These are phyloP conservation scores for Sarcophilus harrisii DNA, from an alignment of 2,797 vertebrate genomes.

Conservation along the genomic window DNA sequence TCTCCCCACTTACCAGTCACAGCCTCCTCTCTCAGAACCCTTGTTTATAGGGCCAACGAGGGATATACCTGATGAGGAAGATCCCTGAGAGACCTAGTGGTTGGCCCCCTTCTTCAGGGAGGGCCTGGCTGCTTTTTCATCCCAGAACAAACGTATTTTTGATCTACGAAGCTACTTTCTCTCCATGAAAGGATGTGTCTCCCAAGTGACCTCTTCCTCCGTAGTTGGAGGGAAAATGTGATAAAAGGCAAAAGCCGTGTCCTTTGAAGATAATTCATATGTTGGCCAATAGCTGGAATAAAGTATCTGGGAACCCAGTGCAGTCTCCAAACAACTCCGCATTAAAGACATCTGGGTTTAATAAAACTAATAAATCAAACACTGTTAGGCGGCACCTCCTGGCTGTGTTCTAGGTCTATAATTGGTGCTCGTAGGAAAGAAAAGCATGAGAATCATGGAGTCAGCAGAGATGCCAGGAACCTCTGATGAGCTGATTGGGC, in stretches of 20 bases:
- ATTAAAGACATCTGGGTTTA: conserved; percentile 83
- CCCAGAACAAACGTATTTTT: conserved; percentile 74
- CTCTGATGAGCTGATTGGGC: not conserved
- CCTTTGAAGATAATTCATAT: conserved; percentile 86
- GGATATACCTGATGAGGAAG: not conserved
- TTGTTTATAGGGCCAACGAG: not conserved
- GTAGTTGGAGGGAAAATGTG: conserved; percentile 77
- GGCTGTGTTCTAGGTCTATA: conserved; percentile 71
- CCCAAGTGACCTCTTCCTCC: conserved; percentile 75
- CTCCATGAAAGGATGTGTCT: conserved; percentile 79
- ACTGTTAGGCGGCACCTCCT: conserved; percentile 62
- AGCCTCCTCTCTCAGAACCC: not conserved
- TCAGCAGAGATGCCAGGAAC: conserved; percentile 54
- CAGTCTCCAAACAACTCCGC: conserved; percentile 79
- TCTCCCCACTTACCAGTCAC: too few species aligned
- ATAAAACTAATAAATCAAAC: conserved; percentile 85
- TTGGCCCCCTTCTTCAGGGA: conserved; percentile 30
- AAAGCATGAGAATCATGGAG: conserved; percentile 61
- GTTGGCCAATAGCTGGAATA: conserved; percentile 83
- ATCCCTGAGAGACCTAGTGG: conserved; percentile 12
- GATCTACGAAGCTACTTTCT: conserved; percentile 69
- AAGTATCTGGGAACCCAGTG: conserved; percentile 78
- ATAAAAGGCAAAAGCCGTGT: conserved; percentile 80
- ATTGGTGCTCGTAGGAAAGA: conserved; percentile 68
- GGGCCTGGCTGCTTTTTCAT: conserved; percentile 42